A percentile compares a stretch with the other conserved stretches of the same genome.
Conservation (phyloP, 2,797 vertebrate genomes). For the Taenioides sp. region DNA sequence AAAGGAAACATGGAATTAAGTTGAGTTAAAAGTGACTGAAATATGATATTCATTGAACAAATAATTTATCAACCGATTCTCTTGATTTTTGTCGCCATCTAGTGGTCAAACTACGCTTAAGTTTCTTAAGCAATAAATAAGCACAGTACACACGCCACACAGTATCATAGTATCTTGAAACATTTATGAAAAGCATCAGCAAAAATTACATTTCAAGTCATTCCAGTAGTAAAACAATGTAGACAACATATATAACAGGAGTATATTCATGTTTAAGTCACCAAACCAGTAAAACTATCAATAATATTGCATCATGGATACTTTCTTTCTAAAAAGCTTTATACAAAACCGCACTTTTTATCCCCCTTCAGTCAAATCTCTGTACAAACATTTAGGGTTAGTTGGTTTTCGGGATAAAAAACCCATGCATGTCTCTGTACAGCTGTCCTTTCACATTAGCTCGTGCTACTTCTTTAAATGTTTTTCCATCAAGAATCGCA, state of each 20-base stretch:
- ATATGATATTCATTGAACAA: neutral
- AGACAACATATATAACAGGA: conserved; percentile 17
- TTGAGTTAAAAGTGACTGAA: neutral
- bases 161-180: neutral
- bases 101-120: conserved; percentile 14
- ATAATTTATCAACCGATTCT: neutral
- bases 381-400: conserved; percentile 16
- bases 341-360: neutral
- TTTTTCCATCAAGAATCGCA: conserved; percentile 86
- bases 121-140: no score
- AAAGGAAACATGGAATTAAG: neutral
- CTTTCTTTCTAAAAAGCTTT: neutral
- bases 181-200: conserved; percentile 17
- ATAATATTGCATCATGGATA: neutral
- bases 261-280: conserved; percentile 2
- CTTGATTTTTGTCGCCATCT: conserved; percentile 33
- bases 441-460: conserved; percentile 78
- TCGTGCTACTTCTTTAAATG: conserved; percentile 87
- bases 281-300: conserved; percentile 4
- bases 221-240: conserved; percentile 20
- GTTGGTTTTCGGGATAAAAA: conserved; percentile 80
- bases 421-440: conserved; percentile 87
- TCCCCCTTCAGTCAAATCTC: neutral
- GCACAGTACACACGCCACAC: neutral
- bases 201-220: conserved; percentile 9